Evolutionary conservation across 2,888 invertebrate genomes (phyloP).

Genomic region (Carabus problematicus): DNA sequence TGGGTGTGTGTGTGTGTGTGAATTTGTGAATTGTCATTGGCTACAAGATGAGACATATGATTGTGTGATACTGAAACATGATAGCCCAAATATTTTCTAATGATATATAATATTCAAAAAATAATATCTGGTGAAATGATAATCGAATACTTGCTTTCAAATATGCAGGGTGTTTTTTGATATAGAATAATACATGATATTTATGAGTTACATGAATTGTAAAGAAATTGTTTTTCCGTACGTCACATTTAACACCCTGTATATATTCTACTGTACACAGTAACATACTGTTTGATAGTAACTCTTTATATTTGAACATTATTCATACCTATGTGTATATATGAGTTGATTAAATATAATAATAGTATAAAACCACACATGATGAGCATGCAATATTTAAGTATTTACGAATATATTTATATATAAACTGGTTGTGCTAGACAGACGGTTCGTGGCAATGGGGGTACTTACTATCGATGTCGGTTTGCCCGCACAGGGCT

Average conservation of each 20-base stretch:
- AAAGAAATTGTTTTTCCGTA: no score
- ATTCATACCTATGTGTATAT: conserved; percentile 50
- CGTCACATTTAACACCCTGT: no score
- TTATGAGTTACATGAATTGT: no score
- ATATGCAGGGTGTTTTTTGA: no score
- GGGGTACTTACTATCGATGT: conserved; percentile 57
- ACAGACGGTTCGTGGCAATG: conserved; percentile 38
- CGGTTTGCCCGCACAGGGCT: conserved; percentile 62
- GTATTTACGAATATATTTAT: conserved; percentile 50
- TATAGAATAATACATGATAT: no score
- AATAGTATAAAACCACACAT: conserved; percentile 53
- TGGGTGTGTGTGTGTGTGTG: neutral
- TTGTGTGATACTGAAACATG: no score
- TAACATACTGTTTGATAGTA: no score
- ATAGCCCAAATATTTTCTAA: conserved; percentile 5
- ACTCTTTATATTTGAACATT: no score
- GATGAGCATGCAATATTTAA: conserved; percentile 60
- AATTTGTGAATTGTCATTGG: neutral
- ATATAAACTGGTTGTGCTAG: conserved; percentile 29
- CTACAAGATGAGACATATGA: no score
- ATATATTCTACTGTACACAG: no score
- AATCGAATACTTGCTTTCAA: no score
- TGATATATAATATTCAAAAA: neutral
- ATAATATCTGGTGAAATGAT: neutral
- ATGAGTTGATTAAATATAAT: neutral